A percentile compares a stretch with the other conserved stretches of the same genome.
Conservation (phyloP, 2,113 vertebrate species). For the Ochotona princeps region DNA sequence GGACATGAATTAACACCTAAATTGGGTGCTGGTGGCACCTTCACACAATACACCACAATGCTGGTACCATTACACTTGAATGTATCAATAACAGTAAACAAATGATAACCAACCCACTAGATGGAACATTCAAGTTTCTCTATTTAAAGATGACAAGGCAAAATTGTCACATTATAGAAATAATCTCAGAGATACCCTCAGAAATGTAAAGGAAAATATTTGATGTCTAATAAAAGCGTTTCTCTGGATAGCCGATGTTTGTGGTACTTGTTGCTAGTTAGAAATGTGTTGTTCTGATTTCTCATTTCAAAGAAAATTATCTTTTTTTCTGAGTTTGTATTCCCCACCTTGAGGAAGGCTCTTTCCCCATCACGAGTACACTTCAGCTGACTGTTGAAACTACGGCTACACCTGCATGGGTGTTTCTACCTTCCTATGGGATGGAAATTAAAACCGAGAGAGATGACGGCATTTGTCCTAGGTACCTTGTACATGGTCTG, state of each 20-base stretch:
- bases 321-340: neutral
- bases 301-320: constrained; percentile 1
- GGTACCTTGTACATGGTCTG: neutral
- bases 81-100: neutral
- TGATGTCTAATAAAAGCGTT: neutral
- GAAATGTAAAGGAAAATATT: neutral
- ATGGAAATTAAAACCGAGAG: neutral
- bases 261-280: neutral
- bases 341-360: neutral
- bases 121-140: neutral
- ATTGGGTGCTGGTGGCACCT: too few relatives aligned
- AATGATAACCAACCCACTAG: neutral
- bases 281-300: constrained; percentile 4
- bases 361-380: neutral
- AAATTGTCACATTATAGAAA: neutral
- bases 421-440: neutral
- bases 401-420: neutral
- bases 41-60: too few relatives aligned
- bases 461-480: neutral
- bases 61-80: neutral
- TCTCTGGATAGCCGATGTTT: constrained; percentile 26
- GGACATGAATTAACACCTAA: too few relatives aligned
- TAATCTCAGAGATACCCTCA: neutral
- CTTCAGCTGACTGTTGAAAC: neutral
- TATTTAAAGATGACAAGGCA: neutral